A percentile compares a stretch with the other conserved stretches of the same genome.
These are phyloP conservation scores for Avahi laniger DNA, from an alignment of 2,797 vertebrate species.

Conservation along the genomic window DNA sequence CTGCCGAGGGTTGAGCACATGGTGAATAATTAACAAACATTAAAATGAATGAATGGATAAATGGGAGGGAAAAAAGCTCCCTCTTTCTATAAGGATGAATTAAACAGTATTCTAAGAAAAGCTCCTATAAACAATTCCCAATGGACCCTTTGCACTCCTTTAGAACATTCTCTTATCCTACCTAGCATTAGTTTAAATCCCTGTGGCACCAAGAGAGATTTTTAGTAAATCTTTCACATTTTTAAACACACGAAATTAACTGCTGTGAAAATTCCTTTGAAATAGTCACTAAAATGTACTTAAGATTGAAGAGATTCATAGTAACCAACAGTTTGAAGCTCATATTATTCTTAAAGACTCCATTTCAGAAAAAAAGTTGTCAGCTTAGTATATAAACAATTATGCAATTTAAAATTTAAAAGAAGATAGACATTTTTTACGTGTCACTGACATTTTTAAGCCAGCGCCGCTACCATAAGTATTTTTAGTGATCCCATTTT, in stretches of 20 bases:
- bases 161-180: conserved; percentile 31
- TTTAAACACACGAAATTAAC: conserved; percentile 29
- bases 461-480: background rate
- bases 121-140: background rate
- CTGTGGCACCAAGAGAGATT: conserved; percentile 56
- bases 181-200: conserved; percentile 70
- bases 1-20: background rate
- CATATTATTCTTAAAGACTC: background rate
- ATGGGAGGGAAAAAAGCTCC: too few relatives aligned
- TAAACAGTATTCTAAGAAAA: background rate
- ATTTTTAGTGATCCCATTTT: background rate
- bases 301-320: background rate
- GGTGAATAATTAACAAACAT: background rate
- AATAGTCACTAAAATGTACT: background rate
- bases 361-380: background rate
- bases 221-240: conserved; percentile 37
- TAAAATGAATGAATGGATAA: background rate
- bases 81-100: background rate
- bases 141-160: background rate
- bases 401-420: background rate
- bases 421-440: background rate
- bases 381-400: background rate
- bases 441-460: background rate
- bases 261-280: conserved; percentile 47
- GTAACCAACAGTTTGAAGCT: background rate